Evolutionary conservation across 2,113 vertebrate genomes (phyloP).

Genomic region (Sula dactylatra): DNA sequence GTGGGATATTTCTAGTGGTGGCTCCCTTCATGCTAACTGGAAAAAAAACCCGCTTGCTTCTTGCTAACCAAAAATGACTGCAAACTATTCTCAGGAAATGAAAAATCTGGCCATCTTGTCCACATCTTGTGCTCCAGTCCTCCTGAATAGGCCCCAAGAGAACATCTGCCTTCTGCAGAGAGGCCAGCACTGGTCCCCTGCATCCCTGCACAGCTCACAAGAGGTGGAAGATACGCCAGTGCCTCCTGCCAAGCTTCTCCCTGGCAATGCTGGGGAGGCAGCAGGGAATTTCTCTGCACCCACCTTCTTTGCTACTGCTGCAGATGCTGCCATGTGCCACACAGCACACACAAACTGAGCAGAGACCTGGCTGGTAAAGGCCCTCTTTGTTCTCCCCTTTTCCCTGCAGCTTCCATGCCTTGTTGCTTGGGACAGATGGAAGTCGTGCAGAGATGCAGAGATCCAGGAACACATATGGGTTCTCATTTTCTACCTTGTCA

Average conservation of each 20-base stretch:
- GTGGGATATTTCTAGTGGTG: background rate
- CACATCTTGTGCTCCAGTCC: background rate
- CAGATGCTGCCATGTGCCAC: background rate
- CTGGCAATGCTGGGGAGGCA: background rate
- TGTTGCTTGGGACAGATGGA: background rate
- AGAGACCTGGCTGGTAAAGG: background rate
- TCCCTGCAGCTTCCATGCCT: background rate
- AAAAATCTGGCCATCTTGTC: background rate
- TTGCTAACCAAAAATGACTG: background rate
- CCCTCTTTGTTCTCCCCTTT: background rate
- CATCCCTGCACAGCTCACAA: background rate
- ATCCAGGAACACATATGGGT: background rate
- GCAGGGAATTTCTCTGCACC: background rate
- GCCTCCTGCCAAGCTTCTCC: background rate
- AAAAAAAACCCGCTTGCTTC: background rate
- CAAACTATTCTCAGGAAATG: background rate
- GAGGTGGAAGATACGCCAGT: background rate
- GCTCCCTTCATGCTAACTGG: background rate
- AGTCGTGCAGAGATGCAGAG: background rate
- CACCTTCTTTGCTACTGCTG: background rate
- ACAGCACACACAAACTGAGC: rapidly evolving
- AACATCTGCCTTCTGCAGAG: background rate
- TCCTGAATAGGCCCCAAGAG: background rate
- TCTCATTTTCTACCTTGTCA: slow-evolving; percentile 30
- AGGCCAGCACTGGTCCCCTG: background rate